phyloP scores from a whole-genome alignment of 2,888 invertebrate genomes.

The Theodoxus fluviatilis region DNA sequence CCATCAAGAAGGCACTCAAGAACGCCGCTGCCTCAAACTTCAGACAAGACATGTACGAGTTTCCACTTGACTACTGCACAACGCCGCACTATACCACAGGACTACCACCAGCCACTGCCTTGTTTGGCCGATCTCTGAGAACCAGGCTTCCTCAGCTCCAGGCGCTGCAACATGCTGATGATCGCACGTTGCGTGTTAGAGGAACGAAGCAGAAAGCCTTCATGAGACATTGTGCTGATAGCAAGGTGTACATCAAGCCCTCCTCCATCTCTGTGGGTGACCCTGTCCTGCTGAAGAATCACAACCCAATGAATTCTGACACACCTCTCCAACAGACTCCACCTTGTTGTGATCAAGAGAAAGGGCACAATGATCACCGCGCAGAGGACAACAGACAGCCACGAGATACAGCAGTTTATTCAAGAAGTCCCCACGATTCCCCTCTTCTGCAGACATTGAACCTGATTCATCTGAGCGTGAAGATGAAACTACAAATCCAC shows the following conservation, averaged over 20 bases:
- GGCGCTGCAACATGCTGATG: background rate
- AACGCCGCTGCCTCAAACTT: background rate
- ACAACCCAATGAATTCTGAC: no score
- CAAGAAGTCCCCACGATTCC: no score
- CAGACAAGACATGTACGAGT: background rate
- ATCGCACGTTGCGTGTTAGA: background rate
- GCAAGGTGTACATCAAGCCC: background rate
- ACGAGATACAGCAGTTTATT: no score
- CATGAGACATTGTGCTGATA: constrained; percentile 3
- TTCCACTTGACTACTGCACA: constrained; percentile 1
- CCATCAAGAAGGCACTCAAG: background rate
- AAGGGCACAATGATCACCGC: no score
- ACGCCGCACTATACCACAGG: constrained; percentile 17
- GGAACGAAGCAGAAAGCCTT: background rate
- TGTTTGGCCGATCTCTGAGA: constrained; percentile 1
- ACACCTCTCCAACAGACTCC: no score
- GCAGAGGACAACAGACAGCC: no score
- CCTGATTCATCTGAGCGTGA: no score
- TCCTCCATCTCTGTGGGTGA: background rate
- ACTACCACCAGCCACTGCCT: background rate
- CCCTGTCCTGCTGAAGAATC: no score
- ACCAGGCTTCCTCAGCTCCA: no score
- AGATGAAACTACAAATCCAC: no score
- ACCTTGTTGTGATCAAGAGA: no score
- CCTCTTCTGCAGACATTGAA: no score